Evolutionary conservation across 2,113 vertebrate species (phyloP).

Genomic region (Scolopax mira): DNA sequence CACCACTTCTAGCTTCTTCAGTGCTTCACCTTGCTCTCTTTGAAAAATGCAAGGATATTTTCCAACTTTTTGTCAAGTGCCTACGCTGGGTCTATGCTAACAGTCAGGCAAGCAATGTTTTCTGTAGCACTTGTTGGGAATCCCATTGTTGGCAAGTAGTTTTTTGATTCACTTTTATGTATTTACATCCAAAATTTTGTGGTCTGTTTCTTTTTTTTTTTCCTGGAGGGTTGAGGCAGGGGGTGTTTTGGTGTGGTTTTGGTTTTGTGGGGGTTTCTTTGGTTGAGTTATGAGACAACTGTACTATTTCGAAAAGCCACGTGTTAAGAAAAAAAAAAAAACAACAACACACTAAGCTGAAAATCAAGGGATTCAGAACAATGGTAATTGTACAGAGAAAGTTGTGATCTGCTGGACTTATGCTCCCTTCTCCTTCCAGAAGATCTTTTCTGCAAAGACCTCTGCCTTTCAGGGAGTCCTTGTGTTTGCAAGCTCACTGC

Average conservation of each 20-base stretch:
- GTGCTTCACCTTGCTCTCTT: not conserved
- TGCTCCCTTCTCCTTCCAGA: not conserved
- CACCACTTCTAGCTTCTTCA: not conserved
- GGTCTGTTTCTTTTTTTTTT: not conserved
- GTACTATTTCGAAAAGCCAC: not conserved
- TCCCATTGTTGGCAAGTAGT: not conserved
- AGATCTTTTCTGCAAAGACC: not conserved
- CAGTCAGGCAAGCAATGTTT: not conserved
- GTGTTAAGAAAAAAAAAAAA: not conserved
- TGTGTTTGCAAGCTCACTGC: not conserved
- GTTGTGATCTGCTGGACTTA: not conserved
- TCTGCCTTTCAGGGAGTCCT: not conserved
- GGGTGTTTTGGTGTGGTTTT: not conserved
- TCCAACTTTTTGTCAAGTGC: not conserved
- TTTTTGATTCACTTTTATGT: not conserved
- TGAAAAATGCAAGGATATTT: not conserved
- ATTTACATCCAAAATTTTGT: not conserved
- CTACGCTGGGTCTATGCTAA: not conserved
- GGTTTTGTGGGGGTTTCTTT: not conserved
- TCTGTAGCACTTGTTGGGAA: not conserved
- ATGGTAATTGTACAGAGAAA: not conserved
- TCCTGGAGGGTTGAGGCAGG: no score
- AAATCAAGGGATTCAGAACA: not conserved
- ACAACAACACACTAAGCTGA: not conserved
- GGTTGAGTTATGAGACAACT: not conserved